Evolutionary conservation across 2,113 vertebrate genomes (phyloP).

Genomic region (Sorex fumeus): DNA sequence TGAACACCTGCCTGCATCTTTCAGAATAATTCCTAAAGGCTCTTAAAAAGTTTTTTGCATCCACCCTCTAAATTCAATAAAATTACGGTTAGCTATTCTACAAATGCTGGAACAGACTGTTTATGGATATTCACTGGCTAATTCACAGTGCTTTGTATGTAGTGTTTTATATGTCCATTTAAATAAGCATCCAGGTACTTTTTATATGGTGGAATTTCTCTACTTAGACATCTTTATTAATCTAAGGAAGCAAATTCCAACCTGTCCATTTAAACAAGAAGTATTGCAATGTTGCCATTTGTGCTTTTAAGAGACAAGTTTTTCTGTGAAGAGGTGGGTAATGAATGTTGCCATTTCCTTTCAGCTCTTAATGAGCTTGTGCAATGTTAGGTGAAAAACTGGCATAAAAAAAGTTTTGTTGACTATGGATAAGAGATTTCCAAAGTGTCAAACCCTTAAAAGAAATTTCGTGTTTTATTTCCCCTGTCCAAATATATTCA

Average conservation of each 20-base stretch:
- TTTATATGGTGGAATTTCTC: neutral
- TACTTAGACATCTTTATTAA: constrained; percentile 35
- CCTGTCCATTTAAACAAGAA: constrained; percentile 59
- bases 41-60: neutral
- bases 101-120: neutral
- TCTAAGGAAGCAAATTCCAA: constrained; percentile 54
- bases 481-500: too few relatives aligned
- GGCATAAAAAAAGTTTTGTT: neutral
- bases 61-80: neutral
- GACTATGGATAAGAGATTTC: too few relatives aligned
- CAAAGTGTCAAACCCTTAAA: too few relatives aligned
- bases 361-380: neutral
- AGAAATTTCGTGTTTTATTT: too few relatives aligned
- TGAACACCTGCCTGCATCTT: neutral
- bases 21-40: neutral
- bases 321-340: neutral
- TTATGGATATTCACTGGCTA: neutral
- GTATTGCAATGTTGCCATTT: constrained; percentile 17
- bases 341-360: neutral
- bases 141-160: neutral
- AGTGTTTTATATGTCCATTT: neutral
- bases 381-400: neutral
- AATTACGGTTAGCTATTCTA: neutral
- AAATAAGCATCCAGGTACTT: constrained; percentile 4
- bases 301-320: constrained; percentile 29